Percentiles rank a stretch among this genome's conserved stretches.
phyloP scores from a whole-genome alignment of 2,113 vertebrate genomes.

The Larimichthys polyactis region DNA sequence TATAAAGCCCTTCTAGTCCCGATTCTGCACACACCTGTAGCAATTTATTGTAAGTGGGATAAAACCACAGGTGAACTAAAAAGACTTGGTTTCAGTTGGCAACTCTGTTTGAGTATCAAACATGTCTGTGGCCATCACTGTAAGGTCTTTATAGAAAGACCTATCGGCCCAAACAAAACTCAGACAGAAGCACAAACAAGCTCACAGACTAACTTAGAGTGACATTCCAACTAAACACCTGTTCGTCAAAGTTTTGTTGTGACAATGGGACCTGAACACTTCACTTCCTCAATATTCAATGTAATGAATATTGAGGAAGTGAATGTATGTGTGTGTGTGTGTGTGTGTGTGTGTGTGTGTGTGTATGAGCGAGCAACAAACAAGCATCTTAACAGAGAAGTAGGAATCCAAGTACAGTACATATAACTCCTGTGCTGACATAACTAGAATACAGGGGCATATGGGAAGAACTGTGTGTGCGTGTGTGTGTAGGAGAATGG shows the following conservation, averaged over 20 bases:
- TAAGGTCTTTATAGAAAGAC: too few relatives aligned
- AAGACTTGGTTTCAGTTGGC: background rate
- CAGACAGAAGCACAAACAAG: background rate
- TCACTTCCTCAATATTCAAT: background rate
- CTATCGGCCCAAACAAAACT: background rate
- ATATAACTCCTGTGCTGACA: conserved; percentile 9
- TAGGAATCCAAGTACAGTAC: background rate
- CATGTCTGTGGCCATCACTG: too few relatives aligned
- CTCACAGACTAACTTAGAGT: background rate
- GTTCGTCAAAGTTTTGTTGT: background rate
- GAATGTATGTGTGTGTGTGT: too few relatives aligned
- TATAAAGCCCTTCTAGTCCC: background rate
- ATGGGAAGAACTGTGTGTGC: background rate
- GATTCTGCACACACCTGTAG: background rate
- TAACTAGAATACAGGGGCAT: conserved; percentile 12
- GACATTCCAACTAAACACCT: background rate
- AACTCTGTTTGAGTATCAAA: too few relatives aligned
- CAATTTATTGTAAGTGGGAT: background rate
- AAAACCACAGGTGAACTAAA: background rate
- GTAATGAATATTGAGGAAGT: background rate
- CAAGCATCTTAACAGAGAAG: background rate
- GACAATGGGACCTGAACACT: background rate
- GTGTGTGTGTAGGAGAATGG: conserved; percentile 29
- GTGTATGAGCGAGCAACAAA: background rate
- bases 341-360: too few relatives aligned